phyloP scores from a whole-genome alignment of 2,888 invertebrate species.

The Xylota segnis region DNA sequence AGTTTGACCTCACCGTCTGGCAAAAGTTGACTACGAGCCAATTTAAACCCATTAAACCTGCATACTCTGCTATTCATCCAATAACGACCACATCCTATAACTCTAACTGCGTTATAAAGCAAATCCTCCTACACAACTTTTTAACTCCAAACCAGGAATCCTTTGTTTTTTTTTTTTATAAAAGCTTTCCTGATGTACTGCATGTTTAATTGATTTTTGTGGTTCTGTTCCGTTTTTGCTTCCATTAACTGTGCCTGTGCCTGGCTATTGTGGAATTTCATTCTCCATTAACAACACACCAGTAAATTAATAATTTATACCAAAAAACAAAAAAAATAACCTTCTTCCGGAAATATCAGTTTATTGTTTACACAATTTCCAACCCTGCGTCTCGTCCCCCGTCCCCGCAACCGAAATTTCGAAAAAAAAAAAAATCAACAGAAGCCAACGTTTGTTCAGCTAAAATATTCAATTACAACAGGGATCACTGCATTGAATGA shows the following conservation, averaged over 20 bases:
- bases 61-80: not conserved
- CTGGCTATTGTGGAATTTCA: slow-evolving; percentile 4
- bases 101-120: not conserved
- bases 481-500: slow-evolving; percentile 76
- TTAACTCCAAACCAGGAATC: slow-evolving; percentile 16
- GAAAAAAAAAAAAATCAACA: slow-evolving; percentile 2
- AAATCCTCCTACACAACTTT: not conserved
- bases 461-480: slow-evolving; percentile 76
- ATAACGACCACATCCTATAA: too few species aligned
- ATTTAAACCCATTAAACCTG: not conserved
- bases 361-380: slow-evolving; percentile 53
- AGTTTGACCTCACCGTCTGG: too few species aligned
- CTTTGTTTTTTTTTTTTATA: not conserved
- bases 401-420: not conserved
- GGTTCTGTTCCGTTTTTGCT: slow-evolving; percentile 27
- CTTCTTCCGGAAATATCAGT: slow-evolving; percentile 64
- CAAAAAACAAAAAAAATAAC: slow-evolving; percentile 18
- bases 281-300: slow-evolving; percentile 45
- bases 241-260: slow-evolving; percentile 3
- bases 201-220: slow-evolving; percentile 61
- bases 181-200: slow-evolving; percentile 8
- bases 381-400: slow-evolving; percentile 10
- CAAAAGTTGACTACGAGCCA: not conserved
- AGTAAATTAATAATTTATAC: slow-evolving; percentile 67
- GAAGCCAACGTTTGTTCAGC: slow-evolving; percentile 34